A percentile compares a stretch with the other conserved stretches of the same genome.
phyloP scores from a whole-genome alignment of 2,113 vertebrate species.

The Carassius carassius region DNA sequence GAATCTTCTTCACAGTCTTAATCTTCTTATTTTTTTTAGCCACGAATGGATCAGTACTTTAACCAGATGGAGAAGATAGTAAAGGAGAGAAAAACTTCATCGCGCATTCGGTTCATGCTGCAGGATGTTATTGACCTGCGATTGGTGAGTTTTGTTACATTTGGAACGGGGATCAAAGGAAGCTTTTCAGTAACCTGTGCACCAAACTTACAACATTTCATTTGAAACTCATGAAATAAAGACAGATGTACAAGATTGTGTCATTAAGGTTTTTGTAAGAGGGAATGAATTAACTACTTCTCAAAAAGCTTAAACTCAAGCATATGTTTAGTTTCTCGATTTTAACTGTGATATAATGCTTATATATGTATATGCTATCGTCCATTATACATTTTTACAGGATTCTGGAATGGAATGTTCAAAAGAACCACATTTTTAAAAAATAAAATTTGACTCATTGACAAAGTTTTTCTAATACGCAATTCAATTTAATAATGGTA shows the following conservation, averaged over 20 bases:
- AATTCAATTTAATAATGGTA: background rate
- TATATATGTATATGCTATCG: too few relatives aligned
- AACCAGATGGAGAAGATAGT: slow-evolving; percentile 99
- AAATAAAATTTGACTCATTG: too few relatives aligned
- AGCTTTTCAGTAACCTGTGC: background rate
- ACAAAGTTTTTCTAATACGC: background rate
- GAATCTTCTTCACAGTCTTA: background rate
- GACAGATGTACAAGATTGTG: background rate
- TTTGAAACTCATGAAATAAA: background rate
- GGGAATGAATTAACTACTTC: background rate
- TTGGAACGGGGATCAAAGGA: background rate
- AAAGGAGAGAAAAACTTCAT: slow-evolving; percentile 96
- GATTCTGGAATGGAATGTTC: too few relatives aligned
- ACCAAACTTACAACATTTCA: background rate
- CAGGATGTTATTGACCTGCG: slow-evolving; percentile 95
- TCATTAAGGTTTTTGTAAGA: background rate
- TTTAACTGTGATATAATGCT: background rate
- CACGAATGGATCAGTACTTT: slow-evolving; percentile 98
- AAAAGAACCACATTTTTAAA: too few relatives aligned
- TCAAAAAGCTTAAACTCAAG: background rate
- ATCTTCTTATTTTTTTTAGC: slow-evolving; percentile 69
- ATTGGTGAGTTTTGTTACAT: slow-evolving; percentile 80
- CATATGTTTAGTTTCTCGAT: too few relatives aligned
- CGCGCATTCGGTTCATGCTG: slow-evolving; percentile 96
- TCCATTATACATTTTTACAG: too few relatives aligned